Evolutionary conservation across 2,888 invertebrate species (phyloP).

Genomic region (Diaphora mendica): DNA sequence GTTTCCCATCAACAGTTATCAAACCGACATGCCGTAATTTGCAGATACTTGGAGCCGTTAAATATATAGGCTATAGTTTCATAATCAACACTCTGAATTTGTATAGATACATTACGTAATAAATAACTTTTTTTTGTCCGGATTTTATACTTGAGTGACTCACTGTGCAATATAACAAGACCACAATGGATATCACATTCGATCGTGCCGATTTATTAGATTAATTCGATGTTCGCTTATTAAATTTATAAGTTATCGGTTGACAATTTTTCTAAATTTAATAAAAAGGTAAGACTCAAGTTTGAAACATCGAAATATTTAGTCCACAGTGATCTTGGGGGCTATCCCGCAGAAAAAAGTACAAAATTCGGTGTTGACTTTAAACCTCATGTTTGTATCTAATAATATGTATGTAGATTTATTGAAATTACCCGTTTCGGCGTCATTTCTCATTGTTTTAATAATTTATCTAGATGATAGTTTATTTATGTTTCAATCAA

Average conservation of each 20-base stretch:
- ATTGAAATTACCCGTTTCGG: conserved; percentile 80
- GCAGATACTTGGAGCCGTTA: conserved; percentile 84
- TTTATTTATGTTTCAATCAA: conserved; percentile 78
- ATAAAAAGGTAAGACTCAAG: conserved; percentile 78
- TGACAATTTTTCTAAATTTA: conserved; percentile 84
- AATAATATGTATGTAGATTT: conserved; percentile 78
- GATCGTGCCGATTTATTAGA: conserved; percentile 68
- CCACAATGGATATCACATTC: conserved; percentile 83
- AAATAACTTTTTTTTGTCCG: conserved; percentile 65
- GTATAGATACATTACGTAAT: conserved; percentile 50
- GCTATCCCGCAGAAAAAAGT: conserved; percentile 81
- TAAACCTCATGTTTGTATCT: conserved; percentile 81
- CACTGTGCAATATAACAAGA: conserved; percentile 80
- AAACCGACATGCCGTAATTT: conserved; percentile 83
- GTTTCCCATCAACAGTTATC: conserved; percentile 82
- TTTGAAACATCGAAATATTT: conserved; percentile 84
- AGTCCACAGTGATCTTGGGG: conserved; percentile 84
- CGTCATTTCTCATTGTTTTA: conserved; percentile 75
- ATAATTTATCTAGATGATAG: conserved; percentile 78
- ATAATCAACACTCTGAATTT: conserved; percentile 63
- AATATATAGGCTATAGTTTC: conserved; percentile 74
- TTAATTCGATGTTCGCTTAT: conserved; percentile 65
- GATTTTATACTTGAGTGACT: conserved; percentile 81
- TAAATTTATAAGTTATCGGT: conserved; percentile 77
- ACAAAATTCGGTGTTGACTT: conserved; percentile 86